Evolutionary conservation across 1,140 invertebrate species (phyloP).

Genomic region (Drepana arcuata): DNA sequence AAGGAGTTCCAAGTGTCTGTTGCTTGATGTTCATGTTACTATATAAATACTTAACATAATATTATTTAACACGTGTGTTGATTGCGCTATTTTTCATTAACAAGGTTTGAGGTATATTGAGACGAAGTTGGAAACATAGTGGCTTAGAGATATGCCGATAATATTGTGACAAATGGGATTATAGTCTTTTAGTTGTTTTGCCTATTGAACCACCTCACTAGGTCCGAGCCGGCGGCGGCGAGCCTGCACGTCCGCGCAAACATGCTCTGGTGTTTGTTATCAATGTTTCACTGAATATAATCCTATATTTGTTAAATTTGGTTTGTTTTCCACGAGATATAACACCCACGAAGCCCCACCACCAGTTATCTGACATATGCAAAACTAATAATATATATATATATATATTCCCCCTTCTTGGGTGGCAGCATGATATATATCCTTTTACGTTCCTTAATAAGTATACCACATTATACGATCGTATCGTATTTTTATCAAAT

Average conservation of each 20-base stretch:
- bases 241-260: constrained; percentile 37
- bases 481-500: no score
- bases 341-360: no score
- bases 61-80: constrained; percentile 43
- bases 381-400: no score
- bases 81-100: constrained; percentile 54
- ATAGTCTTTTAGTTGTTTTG: constrained; percentile 47
- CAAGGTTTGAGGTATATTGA: constrained; percentile 53
- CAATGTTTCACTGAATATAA: constrained; percentile 69
- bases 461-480: no score
- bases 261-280: constrained; percentile 63
- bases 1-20: no score
- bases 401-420: no score
- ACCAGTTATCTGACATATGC: no score
- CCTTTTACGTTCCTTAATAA: no score
- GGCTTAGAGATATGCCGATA: constrained; percentile 44
- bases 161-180: constrained; percentile 56
- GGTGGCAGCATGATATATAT: no score
- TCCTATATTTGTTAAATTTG: constrained; percentile 69
- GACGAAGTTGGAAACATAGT: constrained; percentile 44
- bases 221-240: constrained; percentile 26
- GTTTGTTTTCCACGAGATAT: no score
- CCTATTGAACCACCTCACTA: constrained; percentile 22
- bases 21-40: no score
- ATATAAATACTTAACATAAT: no score